Evolutionary conservation across 64 coral and sea anemone species (phyloP), one percentile per base, ranked within the genome.

Genomic region (Montipora foliosa): DNA sequence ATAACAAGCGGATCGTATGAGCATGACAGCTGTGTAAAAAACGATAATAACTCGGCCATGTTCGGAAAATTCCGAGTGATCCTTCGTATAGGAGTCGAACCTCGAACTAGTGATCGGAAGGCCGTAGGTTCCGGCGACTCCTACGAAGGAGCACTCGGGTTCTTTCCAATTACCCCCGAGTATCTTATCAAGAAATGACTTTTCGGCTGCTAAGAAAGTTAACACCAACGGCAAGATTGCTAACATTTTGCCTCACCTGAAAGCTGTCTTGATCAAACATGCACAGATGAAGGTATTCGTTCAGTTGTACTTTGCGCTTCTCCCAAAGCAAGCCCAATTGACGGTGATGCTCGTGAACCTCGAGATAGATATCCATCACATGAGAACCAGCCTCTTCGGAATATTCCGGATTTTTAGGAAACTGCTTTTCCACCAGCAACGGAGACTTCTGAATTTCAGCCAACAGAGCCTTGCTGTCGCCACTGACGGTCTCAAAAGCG

Each of bases 251-350:
- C 80, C 74, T 55, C 89, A 99, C 98, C 98, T 99, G 98, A 68
- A 71, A 92, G 76, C 95, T 99, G 71, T 99, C 98, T 81, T 99
- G 98, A 57, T 99, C 98, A 76, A 99, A 94, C 89, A 94, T 99
- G 53, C 95, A 96, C 85, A 99, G 50, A 21, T 99, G 98, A n/a
- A 99, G 83, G 79, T 94, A 92, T 21, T 99, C 98, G 58, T 92
- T 89, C 24, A 99, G 83, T 58, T 89, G 64, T 25, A 90, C 77
- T 16, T 93, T 89, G 14, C 90, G 92, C 51, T 94, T 95, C 70
- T 99, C 98, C 98, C 92, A 99, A 79, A 99, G 90, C 79, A 90
- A 92, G 60, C 95, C 95, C 45, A 99, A 94, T 78, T 99, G 98
- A 48, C 98, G 84, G 84, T 99, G 94, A 50, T 99, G 98, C 74